Evolutionary conservation across 2,797 vertebrate genomes (phyloP).

Genomic region (Pseudopleuronectes americanus): DNA sequence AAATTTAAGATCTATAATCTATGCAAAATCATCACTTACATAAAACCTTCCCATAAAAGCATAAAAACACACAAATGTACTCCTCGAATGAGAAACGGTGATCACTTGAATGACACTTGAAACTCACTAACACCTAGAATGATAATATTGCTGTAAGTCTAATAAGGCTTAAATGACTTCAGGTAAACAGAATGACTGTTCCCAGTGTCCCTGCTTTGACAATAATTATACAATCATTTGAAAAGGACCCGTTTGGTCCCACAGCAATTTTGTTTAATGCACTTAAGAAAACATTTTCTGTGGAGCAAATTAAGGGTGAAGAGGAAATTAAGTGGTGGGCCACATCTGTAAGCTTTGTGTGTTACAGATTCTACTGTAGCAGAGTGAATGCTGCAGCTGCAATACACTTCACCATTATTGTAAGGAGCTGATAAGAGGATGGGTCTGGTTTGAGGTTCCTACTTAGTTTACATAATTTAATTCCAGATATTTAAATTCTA

Average conservation of each 20-base stretch:
- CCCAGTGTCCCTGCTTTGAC: neutral
- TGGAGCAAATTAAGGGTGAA: conserved; percentile 12
- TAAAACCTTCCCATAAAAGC: neutral
- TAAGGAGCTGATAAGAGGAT: conserved; percentile 3
- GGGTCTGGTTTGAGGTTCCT: conserved; percentile 33
- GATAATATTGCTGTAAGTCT: conserved; percentile 1
- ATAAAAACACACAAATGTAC: neutral
- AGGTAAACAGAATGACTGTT: conserved; percentile 8
- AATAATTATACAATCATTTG: conserved; percentile 28
- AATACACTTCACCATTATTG: neutral
- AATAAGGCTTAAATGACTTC: conserved; percentile 4
- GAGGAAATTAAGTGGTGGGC: neutral
- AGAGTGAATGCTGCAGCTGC: neutral
- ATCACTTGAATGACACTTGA: neutral
- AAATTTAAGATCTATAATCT: neutral
- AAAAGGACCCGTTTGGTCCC: conserved; percentile 25
- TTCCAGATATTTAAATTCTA: conserved; percentile 63
- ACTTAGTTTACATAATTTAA: conserved; percentile 56
- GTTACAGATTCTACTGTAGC: neutral
- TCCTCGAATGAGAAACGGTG: no score
- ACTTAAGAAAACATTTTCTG: neutral
- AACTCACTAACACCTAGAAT: neutral
- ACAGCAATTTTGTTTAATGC: conserved; percentile 18
- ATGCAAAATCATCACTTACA: neutral
- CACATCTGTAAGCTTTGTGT: conserved; percentile 3